Conservation (phyloP, 2,888 invertebrate genomes). For the Dexiosoma caninum region DNA sequence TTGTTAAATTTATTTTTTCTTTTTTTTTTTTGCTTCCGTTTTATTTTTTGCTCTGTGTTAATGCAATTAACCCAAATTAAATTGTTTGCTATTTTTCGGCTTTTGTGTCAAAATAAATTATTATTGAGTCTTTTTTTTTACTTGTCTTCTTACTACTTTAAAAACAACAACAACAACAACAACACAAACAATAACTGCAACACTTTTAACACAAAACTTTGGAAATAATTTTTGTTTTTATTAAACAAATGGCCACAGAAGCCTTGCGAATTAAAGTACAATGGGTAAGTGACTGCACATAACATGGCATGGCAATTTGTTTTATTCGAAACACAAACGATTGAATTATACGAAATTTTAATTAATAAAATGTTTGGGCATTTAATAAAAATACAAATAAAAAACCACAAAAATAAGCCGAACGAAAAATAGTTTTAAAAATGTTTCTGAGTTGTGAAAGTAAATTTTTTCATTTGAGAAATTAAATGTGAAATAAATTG, state of each 20-base stretch:
- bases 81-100: constrained; percentile 56
- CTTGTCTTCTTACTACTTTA: neutral
- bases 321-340: neutral
- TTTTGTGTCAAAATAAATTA: constrained; percentile 51
- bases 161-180: constrained; percentile 39
- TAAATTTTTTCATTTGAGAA: too few species aligned
- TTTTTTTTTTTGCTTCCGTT: constrained; percentile 8
- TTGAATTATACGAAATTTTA: neutral
- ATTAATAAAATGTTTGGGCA: constrained; percentile 29
- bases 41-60: too few species aligned
- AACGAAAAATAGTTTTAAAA: too few species aligned
- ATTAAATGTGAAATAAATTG: too few species aligned
- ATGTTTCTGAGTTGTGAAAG: too few species aligned
- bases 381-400: neutral
- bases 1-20: neutral
- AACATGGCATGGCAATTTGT: too few species aligned
- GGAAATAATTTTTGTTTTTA: neutral
- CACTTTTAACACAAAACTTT: constrained; percentile 29
- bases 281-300: constrained; percentile 72
- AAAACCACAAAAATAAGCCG: neutral
- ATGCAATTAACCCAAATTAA: constrained; percentile 62
- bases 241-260: constrained; percentile 65
- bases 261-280: constrained; percentile 74
- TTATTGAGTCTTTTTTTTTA: too few species aligned
- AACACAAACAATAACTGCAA: constrained; percentile 23